Percentiles rank a stretch among this genome's conserved stretches.
phyloP scores from a whole-genome alignment of 2,113 vertebrate species.

The Hippoglossus stenolepis region DNA sequence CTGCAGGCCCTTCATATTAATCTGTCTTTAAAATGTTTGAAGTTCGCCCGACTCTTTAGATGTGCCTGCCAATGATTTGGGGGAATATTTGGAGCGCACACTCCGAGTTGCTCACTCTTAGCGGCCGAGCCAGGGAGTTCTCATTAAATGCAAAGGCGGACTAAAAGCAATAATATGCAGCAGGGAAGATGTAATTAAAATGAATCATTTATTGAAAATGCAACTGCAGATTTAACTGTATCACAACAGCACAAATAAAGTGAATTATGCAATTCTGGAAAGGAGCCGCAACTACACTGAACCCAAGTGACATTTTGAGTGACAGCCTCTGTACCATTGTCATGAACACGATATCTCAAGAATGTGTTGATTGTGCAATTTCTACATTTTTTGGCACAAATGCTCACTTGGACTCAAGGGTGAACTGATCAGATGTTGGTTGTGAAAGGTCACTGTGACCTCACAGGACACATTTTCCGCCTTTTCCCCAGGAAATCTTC shows the following conservation, averaged over 20 bases:
- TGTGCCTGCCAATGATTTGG: conserved; percentile 55
- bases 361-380: too few species aligned
- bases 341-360: too few species aligned
- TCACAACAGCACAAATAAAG: background rate
- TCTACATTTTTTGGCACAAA: too few species aligned
- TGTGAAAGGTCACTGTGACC: too few species aligned
- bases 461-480: background rate
- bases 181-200: background rate
- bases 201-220: background rate
- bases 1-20: conserved; percentile 58
- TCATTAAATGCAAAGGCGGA: conserved; percentile 59
- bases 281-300: too few species aligned
- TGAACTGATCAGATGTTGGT: too few species aligned
- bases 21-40: conserved; percentile 66
- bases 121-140: conserved; percentile 35
- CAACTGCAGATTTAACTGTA: background rate
- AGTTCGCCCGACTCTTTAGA: conserved; percentile 56
- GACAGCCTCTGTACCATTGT: too few species aligned
- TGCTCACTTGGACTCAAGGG: too few species aligned
- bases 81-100: conserved; percentile 32
- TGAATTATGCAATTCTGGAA: background rate
- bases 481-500: too few species aligned
- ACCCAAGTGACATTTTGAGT: too few species aligned
- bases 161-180: background rate
- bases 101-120: conserved; percentile 50